Evolutionary conservation across 2,113 vertebrate species (phyloP), one percentile per base, ranked within the genome.

Genomic region (Oncorhynchus gorbuscha): DNA sequence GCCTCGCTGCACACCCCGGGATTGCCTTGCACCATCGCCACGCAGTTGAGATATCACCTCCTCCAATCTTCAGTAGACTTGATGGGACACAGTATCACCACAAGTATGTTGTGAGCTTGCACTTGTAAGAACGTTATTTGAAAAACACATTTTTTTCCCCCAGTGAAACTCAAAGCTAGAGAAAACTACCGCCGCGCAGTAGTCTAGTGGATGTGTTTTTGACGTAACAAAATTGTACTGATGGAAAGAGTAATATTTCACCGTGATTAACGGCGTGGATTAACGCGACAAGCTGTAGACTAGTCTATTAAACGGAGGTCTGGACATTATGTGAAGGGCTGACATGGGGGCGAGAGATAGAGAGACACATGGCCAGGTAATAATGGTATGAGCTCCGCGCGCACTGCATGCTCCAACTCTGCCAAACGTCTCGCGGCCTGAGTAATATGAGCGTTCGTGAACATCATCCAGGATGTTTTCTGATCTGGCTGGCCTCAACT

Each of bases 401-500:
- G 30, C 32, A 3, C 28, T 26, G 8, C 55, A 18, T 35, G 16
- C 28, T n/a, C 35, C 4, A 24, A 51, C 9, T 4, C 22, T 14
- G 20, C 59, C 8, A 13, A 73, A 26, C 55, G 3, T 49, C 14
- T 39, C 16, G 20, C 39, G 71, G 2, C 12, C 12, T 7, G 75
- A 77, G 77, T 75, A 71, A 77, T n/a, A 68, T 66, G 67, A 61
- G 76, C 59, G 80, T 83, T n/a, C 76, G 89, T 88, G 84, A 84
- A 89, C 85, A 84, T 83, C 84, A 62, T 68, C 32, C 85, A 90
- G 81, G 9, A 92, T 93, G 93, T 91, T 93, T 85, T 92, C 82
- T 18, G 88, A 86, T 32, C 83, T 78, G 84, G 66, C 22, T 59
- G 87, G 78, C 68, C 81, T 90, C 30, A 94, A 91, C 69, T 76